Conservation (phyloP, 1,140 invertebrate genomes). For the Drosophila athabasca region DNA sequence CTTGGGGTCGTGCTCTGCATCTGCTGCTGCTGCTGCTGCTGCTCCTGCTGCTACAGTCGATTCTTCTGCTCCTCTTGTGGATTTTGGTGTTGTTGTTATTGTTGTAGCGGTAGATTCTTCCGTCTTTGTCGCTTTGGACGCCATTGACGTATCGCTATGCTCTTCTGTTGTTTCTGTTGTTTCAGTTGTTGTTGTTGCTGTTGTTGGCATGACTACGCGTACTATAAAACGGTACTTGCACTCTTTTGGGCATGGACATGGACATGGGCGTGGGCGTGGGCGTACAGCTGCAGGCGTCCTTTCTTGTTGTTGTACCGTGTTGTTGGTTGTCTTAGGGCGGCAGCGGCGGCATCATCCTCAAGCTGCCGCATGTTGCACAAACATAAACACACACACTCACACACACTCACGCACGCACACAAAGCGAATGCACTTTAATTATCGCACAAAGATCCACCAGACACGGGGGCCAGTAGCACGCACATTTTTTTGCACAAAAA, state of each 20-base stretch:
- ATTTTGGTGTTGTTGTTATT: slow-evolving; percentile 13
- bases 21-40: slow-evolving; percentile 3
- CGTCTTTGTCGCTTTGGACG: slow-evolving; percentile 43
- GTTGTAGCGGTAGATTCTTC: slow-evolving; percentile 1
- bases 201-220: slow-evolving; percentile 71
- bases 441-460: slow-evolving; percentile 21
- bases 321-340: slow-evolving; percentile 20
- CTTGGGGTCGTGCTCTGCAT: slow-evolving; percentile 5
- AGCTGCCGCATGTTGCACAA: slow-evolving; percentile 65
- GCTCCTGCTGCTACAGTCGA: background rate
- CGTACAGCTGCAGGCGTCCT: slow-evolving; percentile 60
- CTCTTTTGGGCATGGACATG: slow-evolving; percentile 4
- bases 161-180: slow-evolving; percentile 43
- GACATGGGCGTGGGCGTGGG: slow-evolving; percentile 36
- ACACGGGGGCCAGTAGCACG: slow-evolving; percentile 19
- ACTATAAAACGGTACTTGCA: slow-evolving; percentile 58
- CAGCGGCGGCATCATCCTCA: slow-evolving; percentile 41
- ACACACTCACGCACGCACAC: slow-evolving; percentile 38
- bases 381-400: slow-evolving; percentile 2
- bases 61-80: slow-evolving; percentile 2
- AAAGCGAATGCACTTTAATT: slow-evolving; percentile 55
- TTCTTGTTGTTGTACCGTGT: slow-evolving; percentile 44
- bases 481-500: slow-evolving; percentile 31
- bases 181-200: slow-evolving; percentile 55
- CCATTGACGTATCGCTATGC: slow-evolving; percentile 76